Conservation (phyloP, 2,113 vertebrate genomes). For the Coregonus clupeaformis region DNA sequence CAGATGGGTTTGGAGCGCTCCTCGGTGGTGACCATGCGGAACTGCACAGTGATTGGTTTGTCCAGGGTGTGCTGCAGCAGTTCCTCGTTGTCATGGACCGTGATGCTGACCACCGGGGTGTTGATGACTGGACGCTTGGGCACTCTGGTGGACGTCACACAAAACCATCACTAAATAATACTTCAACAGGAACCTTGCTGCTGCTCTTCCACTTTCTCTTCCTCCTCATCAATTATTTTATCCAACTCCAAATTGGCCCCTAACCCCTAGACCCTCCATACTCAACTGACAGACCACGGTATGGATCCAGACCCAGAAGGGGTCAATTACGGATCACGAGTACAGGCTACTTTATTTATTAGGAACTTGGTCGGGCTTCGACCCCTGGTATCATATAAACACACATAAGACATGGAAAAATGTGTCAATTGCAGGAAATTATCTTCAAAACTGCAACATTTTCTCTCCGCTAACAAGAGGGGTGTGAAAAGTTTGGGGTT, state of each 20-base stretch:
- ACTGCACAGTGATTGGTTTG: slow-evolving; percentile 90
- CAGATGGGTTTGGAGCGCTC: slow-evolving; percentile 95
- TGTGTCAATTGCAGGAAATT: too few species aligned
- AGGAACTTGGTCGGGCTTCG: too few species aligned
- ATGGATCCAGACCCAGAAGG: too few species aligned
- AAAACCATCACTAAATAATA: background rate
- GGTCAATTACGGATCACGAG: too few species aligned
- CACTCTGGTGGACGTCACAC: slow-evolving; percentile 73
- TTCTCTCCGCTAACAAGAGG: too few species aligned
- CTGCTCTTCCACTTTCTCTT: background rate
- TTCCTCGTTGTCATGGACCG: slow-evolving; percentile 79
- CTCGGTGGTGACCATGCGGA: slow-evolving; percentile 88
- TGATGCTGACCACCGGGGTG: slow-evolving; percentile 90
- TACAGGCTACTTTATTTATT: too few species aligned
- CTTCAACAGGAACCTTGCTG: background rate
- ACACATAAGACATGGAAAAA: too few species aligned
- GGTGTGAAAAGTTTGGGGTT: too few species aligned
- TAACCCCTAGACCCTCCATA: too few species aligned
- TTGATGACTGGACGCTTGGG: slow-evolving; percentile 94
- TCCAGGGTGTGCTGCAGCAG: slow-evolving; percentile 74
- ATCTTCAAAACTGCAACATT: too few species aligned
- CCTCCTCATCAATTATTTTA: background rate
- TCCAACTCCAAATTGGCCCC: background rate
- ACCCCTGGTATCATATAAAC: too few species aligned
- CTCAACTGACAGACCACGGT: too few species aligned